These are phyloP conservation scores for Fissipunctia ypsillon DNA, from an alignment of 2,888 invertebrate species.

Conservation along the genomic window DNA sequence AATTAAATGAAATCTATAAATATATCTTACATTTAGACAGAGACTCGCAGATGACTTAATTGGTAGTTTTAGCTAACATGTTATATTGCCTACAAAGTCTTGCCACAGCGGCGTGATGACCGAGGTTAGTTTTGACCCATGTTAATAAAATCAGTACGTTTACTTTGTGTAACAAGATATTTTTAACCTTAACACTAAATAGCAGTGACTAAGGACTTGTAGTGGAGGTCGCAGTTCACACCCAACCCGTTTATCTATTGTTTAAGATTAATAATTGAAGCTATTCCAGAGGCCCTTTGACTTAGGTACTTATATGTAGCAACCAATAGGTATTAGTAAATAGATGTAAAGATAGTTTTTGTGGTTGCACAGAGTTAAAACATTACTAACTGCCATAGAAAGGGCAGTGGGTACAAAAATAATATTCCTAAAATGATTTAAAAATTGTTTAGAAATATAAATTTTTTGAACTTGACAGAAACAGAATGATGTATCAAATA, in stretches of 20 bases:
- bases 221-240: conserved; percentile 40
- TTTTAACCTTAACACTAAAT: conserved; percentile 41
- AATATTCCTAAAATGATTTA: too few species aligned
- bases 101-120: too few species aligned
- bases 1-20: too few species aligned
- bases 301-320: conserved; percentile 15
- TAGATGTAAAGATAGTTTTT: neutral
- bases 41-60: too few species aligned
- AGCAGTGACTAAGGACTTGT: conserved; percentile 32
- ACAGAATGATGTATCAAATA: too few species aligned
- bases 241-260: conserved; percentile 39
- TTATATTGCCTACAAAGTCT: too few species aligned
- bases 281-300: neutral
- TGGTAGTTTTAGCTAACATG: too few species aligned
- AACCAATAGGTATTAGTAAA: neutral
- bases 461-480: too few species aligned
- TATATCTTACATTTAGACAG: too few species aligned
- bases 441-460: too few species aligned
- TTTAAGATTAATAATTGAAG: conserved; percentile 37
- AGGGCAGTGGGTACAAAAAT: too few species aligned
- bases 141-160: conserved; percentile 12
- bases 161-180: conserved; percentile 35
- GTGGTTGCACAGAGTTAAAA: neutral
- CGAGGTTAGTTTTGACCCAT: too few species aligned
- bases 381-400: neutral